These are phyloP conservation scores for Amphiura filiformis DNA, from an alignment of 35 echinoderm and acorn worm species.

Conservation along the genomic window DNA sequence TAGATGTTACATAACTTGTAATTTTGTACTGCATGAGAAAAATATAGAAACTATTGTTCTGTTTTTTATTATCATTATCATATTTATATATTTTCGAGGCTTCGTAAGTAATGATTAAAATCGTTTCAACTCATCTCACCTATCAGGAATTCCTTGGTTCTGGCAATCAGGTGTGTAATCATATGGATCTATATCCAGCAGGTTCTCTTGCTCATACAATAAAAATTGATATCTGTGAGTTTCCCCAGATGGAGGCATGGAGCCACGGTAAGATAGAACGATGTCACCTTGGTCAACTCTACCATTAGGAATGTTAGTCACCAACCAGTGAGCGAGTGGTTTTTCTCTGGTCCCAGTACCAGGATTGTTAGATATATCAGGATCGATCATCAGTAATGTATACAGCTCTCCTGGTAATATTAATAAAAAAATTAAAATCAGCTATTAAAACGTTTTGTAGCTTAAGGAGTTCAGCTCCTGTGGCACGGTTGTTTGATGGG, in stretches of 20 bases:
- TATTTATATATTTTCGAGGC: too few relatives aligned
- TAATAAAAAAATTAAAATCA: neutral
- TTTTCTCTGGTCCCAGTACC: neutral
- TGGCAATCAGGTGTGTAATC: neutral
- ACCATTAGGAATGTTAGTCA: neutral
- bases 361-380: neutral
- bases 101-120: too few relatives aligned
- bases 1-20: too few relatives aligned
- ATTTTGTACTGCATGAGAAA: too few relatives aligned
- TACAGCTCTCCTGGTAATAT: neutral
- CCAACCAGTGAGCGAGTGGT: neutral
- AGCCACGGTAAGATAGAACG: neutral
- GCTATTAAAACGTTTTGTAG: neutral
- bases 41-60: too few relatives aligned
- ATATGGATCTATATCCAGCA: neutral
- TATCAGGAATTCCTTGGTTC: neutral
- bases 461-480: neutral
- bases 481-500: too few relatives aligned
- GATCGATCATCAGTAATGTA: neutral
- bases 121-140: neutral
- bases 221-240: neutral
- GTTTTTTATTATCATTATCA: too few relatives aligned
- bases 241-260: neutral
- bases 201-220: neutral
- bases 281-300: neutral